Evolutionary conservation across 2,888 invertebrate species (phyloP).

Genomic region (Tenodera sinensis): DNA sequence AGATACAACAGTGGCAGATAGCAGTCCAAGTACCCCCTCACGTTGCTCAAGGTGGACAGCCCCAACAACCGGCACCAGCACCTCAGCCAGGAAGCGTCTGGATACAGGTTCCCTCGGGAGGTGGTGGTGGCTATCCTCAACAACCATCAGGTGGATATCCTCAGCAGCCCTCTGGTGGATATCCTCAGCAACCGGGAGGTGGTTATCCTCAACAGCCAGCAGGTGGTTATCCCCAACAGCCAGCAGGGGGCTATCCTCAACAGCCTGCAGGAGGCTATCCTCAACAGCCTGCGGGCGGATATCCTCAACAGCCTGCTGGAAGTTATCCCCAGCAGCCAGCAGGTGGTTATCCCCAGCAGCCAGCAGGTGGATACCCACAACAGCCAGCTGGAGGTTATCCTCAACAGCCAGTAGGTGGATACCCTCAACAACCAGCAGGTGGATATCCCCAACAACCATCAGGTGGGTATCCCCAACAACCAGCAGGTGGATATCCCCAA

Average conservation of each 20-base stretch:
- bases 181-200: slow-evolving; percentile 3
- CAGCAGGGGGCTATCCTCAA: not conserved
- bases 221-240: not conserved
- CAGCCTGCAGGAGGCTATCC: slow-evolving; percentile 24
- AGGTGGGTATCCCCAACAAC: slow-evolving; percentile 25
- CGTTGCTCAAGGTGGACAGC: slow-evolving; percentile 17
- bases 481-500: slow-evolving; percentile 23
- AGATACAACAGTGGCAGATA: slow-evolving; percentile 39
- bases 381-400: slow-evolving; percentile 19
- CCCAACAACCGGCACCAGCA: slow-evolving; percentile 20
- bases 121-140: slow-evolving; percentile 17
- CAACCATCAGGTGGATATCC: slow-evolving; percentile 3
- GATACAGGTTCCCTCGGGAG: slow-evolving; percentile 32
- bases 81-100: slow-evolving; percentile 30
- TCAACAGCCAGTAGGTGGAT: slow-evolving; percentile 21
- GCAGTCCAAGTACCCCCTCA: slow-evolving; percentile 36
- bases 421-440: slow-evolving; percentile 18
- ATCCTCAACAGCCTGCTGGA: slow-evolving; percentile 13
- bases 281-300: slow-evolving; percentile 10
- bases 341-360: slow-evolving; percentile 15
- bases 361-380: slow-evolving; percentile 12
- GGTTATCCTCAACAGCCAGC: slow-evolving; percentile 21
- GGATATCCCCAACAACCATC: slow-evolving; percentile 24
- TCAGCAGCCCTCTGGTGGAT: slow-evolving; percentile 3
- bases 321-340: slow-evolving; percentile 22